phyloP scores from a whole-genome alignment of 2,888 invertebrate species.

The Drosophila imparisetae region DNA sequence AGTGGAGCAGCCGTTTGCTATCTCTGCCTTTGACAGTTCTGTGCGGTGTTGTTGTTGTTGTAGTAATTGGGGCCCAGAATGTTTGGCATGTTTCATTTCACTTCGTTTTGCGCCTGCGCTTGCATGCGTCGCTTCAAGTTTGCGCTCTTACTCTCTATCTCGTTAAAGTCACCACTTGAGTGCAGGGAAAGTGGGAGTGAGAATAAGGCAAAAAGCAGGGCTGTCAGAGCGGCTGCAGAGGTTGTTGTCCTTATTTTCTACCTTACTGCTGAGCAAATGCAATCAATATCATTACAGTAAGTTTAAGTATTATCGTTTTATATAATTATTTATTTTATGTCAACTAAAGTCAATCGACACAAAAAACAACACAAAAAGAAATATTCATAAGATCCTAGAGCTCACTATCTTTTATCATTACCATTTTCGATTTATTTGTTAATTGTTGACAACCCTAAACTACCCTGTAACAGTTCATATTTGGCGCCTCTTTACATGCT shows the following conservation, averaged over 20 bases:
- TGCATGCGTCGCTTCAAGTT: background rate
- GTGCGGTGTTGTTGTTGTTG: conserved; percentile 28
- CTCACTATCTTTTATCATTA: background rate
- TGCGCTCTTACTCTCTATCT: conserved; percentile 12
- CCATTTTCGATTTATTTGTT: background rate
- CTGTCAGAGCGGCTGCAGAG: conserved; percentile 19
- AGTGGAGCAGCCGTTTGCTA: conserved; percentile 23
- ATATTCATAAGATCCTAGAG: background rate
- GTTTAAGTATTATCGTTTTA: background rate
- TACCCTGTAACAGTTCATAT: conserved; percentile 42
- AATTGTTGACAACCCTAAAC: conserved; percentile 42
- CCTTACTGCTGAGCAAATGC: background rate
- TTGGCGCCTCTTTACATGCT: conserved; percentile 62
- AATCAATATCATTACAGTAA: background rate
- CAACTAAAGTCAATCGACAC: background rate
- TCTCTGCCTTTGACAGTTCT: conserved; percentile 37
- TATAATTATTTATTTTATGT: background rate
- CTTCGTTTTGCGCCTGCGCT: conserved; percentile 41
- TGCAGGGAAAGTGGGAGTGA: background rate
- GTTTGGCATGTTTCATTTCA: conserved; percentile 48
- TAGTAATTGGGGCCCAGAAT: conserved; percentile 44
- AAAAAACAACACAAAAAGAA: background rate
- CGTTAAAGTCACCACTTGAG: background rate
- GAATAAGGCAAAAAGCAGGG: conserved; percentile 17
- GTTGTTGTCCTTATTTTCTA: background rate